Base-by-base conservation (phyloP, 2,113 vertebrate genomes). In the Polypterus bichir region DNA sequence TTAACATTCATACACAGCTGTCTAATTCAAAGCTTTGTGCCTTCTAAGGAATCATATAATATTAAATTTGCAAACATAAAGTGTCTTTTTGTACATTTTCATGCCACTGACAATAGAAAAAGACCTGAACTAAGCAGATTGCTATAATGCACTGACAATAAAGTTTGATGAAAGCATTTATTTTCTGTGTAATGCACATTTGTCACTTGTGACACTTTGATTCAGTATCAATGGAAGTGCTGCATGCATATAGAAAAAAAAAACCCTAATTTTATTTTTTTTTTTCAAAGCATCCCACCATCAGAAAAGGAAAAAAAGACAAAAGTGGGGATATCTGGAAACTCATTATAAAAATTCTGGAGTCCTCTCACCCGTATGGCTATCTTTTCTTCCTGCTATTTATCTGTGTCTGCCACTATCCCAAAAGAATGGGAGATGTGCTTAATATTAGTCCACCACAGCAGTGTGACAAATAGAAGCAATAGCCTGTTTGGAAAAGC, bases 401-500 rank as follows among this genome's bases (percentile, higher is more conserved):
- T 74, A 66, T 77, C 74, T 77, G 72, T 67, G 65, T 77, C 77
- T 79, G 71, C 74, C 68, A 73, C 65, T 69, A 69, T 76, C 65
- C 64, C 70, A 44, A 69, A 73, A 71, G 77, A 79, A 67, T 76
- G 73, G 69, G 44, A 62, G 70, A 72, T 76, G 71, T 77, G 73
- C 75, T 77, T 74, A 70, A 75, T 74, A 73, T 65, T 69, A 70
- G 71, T 73, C 77, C 67, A 65, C 72, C 70, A 69, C 73, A 77
- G 78, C 78, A 75, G 73, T 62, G 73, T 74, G 75, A 81, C 76
- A 81, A 81, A 81, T 81, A 78, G 73, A 81, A 73, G 68, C 73
- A 76, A 69, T 72, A 63, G 65, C 73, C 68, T 79, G 76, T 81
- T 80, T 81, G 70, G 77, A 73, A 70, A 77, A 74, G 71, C 71